These are phyloP conservation scores for Syndactyla subalaris DNA, from an alignment of 2,797 vertebrate species.

Conservation along the genomic window DNA sequence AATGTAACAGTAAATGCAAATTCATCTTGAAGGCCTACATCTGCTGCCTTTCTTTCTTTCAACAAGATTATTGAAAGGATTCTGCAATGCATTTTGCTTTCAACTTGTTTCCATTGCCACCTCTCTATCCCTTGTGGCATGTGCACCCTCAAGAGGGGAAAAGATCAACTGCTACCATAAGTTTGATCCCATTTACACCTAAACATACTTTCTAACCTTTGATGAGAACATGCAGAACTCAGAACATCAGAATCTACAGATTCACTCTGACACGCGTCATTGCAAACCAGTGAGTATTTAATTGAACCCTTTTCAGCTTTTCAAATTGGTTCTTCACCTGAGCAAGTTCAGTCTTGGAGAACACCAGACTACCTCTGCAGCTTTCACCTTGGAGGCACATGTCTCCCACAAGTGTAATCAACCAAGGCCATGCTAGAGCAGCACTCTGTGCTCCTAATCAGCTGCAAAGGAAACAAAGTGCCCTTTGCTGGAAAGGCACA, in stretches of 20 bases:
- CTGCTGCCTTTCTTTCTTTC: slow-evolving; percentile 22
- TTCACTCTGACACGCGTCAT: fast-evolving
- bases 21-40: neutral
- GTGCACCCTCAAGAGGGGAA: neutral
- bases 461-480: neutral
- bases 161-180: neutral
- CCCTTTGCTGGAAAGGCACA: neutral
- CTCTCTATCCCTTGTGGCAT: neutral
- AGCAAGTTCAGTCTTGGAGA: neutral
- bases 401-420: fast-evolving
- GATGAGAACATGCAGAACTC: neutral
- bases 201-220: neutral
- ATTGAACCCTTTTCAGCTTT: neutral
- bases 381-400: neutral
- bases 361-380: neutral
- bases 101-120: neutral
- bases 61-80: neutral
- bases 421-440: fast-evolving
- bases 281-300: neutral
- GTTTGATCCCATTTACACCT: neutral
- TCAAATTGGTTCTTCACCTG: neutral
- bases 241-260: neutral
- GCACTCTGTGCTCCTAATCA: fast-evolving
- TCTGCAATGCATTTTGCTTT: slow-evolving; percentile 6
- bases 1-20: slow-evolving; percentile 27